Evolutionary conservation across 2,113 vertebrate genomes (phyloP).

Genomic region (Carassius carassius): DNA sequence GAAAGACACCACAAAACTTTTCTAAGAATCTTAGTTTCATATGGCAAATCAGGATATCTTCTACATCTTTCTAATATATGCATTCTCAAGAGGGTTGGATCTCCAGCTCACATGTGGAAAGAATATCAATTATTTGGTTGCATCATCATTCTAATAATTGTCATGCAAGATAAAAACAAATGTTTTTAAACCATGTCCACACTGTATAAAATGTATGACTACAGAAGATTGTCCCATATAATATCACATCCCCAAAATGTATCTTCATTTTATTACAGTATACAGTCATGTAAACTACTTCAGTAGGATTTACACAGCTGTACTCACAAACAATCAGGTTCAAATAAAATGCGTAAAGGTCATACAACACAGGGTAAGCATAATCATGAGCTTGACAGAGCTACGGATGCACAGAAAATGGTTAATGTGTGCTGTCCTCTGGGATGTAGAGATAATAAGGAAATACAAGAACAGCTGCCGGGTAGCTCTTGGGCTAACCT

Average conservation of each 20-base stretch:
- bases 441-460: neutral
- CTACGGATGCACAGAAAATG: neutral
- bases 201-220: neutral
- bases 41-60: neutral
- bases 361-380: neutral
- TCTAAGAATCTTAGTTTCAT: conserved; percentile 16
- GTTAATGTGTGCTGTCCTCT: neutral
- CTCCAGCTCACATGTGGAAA: conserved; percentile 29
- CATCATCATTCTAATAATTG: neutral
- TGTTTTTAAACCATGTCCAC: no score
- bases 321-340: conserved; percentile 4
- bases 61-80: neutral
- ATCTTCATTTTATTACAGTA: neutral
- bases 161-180: neutral
- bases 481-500: neutral
- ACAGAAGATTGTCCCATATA: neutral
- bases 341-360: neutral
- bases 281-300: neutral
- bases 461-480: neutral
- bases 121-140: conserved; percentile 1
- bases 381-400: neutral
- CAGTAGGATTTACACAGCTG: neutral
- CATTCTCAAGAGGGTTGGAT: neutral
- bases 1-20: neutral
- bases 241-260: neutral